Evolutionary conservation across 2,888 invertebrate genomes (phyloP).

Genomic region (Caenorhabditis sinica): DNA sequence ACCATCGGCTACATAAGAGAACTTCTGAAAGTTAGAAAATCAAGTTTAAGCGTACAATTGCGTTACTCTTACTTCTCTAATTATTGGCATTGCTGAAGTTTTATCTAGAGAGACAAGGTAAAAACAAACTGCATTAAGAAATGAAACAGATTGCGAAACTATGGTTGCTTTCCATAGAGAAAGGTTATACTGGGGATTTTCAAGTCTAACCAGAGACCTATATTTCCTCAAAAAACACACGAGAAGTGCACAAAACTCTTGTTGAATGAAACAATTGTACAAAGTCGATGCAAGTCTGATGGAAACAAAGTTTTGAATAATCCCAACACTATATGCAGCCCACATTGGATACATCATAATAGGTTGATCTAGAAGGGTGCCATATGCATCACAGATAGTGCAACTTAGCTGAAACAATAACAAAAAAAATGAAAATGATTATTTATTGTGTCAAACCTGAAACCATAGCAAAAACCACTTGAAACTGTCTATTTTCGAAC

Average conservation of each 20-base stretch:
- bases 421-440: background rate
- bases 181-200: background rate
- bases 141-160: background rate
- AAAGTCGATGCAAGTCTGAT: background rate
- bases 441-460: background rate
- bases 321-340: background rate
- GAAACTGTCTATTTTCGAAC: conserved; percentile 2
- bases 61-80: background rate
- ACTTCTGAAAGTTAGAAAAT: background rate
- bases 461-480: conserved; percentile 9
- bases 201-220: background rate
- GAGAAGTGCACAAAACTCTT: background rate
- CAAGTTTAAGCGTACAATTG: background rate
- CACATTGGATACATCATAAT: conserved; percentile 4
- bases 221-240: background rate
- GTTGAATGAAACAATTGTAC: background rate
- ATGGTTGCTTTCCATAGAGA: background rate
- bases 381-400: background rate
- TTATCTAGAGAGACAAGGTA: background rate
- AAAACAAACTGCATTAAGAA: background rate
- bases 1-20: background rate
- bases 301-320: background rate
- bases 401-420: conserved; percentile 2
- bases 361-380: background rate
- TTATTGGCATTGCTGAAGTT: background rate